These are phyloP conservation scores for Actenoides lindsayi DNA, from an alignment of 2,113 vertebrate genomes.

Conservation along the genomic window DNA sequence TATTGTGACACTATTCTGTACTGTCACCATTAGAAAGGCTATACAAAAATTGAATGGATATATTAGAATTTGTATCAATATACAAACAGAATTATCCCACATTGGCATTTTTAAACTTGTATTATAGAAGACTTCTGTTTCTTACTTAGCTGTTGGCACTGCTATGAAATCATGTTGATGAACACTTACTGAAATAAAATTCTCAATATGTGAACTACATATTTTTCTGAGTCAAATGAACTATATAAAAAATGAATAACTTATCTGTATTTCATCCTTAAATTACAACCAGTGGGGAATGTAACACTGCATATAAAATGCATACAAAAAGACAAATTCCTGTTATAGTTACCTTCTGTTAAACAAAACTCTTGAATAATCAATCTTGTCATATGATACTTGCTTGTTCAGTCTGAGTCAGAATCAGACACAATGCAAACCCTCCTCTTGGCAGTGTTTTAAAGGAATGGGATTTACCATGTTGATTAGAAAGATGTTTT, in stretches of 20 bases:
- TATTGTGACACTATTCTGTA: neutral
- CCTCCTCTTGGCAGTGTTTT: neutral
- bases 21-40: neutral
- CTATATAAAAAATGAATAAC: neutral
- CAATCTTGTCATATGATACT: neutral
- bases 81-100: neutral
- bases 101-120: neutral
- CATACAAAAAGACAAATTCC: neutral
- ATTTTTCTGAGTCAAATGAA: neutral
- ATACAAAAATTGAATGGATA: neutral
- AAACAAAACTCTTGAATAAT: neutral
- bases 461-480: neutral
- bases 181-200: neutral
- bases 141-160: neutral
- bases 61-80: neutral
- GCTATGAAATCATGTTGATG: neutral
- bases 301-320: neutral
- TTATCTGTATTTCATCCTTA: neutral
- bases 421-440: neutral
- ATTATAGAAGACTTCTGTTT: neutral
- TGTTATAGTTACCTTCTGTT: neutral
- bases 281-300: neutral
- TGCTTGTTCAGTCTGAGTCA: neutral
- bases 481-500: neutral
- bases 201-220: neutral